Conservation (phyloP, 2,113 vertebrate species). For the Perca schrenkii region DNA sequence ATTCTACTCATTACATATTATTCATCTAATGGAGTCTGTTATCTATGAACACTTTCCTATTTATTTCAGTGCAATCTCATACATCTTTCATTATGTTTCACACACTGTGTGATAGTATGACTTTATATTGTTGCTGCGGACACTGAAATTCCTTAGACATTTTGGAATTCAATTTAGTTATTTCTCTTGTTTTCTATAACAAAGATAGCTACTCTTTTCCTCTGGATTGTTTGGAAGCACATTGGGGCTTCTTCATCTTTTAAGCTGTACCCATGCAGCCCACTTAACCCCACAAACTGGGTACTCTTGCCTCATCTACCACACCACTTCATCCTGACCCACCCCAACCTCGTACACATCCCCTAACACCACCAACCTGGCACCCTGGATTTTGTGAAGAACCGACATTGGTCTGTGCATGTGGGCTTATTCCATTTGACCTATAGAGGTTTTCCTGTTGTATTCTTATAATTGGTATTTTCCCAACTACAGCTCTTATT, state of each 20-base stretch:
- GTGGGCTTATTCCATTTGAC: neutral
- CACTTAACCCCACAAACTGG: no score
- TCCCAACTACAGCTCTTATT: neutral
- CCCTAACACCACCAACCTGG: no score
- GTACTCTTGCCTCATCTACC: no score
- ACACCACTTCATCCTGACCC: no score
- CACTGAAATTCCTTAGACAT: neutral
- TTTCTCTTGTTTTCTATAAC: neutral
- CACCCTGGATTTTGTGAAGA: no score
- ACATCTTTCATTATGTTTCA: neutral
- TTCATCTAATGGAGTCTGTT: neutral
- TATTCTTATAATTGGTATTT: constrained; percentile 12
- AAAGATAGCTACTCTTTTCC: neutral
- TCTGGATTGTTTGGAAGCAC: neutral
- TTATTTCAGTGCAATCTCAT: neutral
- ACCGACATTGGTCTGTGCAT: no score
- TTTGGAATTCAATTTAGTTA: neutral
- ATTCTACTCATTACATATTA: neutral
- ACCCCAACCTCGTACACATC: no score
- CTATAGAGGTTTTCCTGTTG: neutral
- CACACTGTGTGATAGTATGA: neutral
- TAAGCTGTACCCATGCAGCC: no score
- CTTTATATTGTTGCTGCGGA: neutral
- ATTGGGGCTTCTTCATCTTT: no score
- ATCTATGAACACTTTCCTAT: neutral